phyloP scores from a whole-genome alignment of 2,888 invertebrate genomes.

The Platycheirus rosarum region DNA sequence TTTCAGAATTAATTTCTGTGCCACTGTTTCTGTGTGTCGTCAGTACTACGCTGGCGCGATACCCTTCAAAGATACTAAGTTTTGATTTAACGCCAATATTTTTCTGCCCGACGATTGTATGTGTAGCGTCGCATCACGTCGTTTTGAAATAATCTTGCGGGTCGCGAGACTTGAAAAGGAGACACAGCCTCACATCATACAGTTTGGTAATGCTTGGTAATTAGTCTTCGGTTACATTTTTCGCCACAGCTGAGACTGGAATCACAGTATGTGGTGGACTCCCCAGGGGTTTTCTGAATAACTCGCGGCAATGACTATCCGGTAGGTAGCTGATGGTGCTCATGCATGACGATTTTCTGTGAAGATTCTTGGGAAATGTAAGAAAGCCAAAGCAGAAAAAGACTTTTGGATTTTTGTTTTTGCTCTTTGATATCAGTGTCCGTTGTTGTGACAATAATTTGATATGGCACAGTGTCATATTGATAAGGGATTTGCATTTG shows the following conservation, averaged over 20 bases:
- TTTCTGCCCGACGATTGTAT: constrained; percentile 21
- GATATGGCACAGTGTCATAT: constrained; percentile 49
- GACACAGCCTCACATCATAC: constrained; percentile 15
- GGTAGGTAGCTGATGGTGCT: constrained; percentile 51
- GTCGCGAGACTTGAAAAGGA: constrained; percentile 1
- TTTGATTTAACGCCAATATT: constrained; percentile 68
- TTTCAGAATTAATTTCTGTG: constrained; percentile 69
- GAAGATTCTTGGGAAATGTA: constrained; percentile 55
- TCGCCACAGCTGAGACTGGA: constrained; percentile 28
- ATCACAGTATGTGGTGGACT: constrained; percentile 43
- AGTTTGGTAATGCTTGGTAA: constrained; percentile 66
- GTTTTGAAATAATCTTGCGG: constrained; percentile 26
- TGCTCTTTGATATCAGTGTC: constrained; percentile 18
- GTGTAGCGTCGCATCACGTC: constrained; percentile 26
- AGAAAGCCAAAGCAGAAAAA: constrained; percentile 41
- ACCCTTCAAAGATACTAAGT: constrained; percentile 67
- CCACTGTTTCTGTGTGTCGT: constrained; percentile 41
- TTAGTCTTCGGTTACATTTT: constrained; percentile 66
- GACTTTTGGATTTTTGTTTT: not conserved
- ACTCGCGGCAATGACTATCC: constrained; percentile 31
- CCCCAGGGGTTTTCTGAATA: constrained; percentile 69
- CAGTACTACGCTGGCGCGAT: constrained; percentile 42
- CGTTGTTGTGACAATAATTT: constrained; percentile 52
- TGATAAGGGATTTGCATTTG: constrained; percentile 55
- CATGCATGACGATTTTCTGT: constrained; percentile 30